Evolutionary conservation across 2,888 invertebrate genomes (phyloP).

Genomic region (Phengaris alcon): DNA sequence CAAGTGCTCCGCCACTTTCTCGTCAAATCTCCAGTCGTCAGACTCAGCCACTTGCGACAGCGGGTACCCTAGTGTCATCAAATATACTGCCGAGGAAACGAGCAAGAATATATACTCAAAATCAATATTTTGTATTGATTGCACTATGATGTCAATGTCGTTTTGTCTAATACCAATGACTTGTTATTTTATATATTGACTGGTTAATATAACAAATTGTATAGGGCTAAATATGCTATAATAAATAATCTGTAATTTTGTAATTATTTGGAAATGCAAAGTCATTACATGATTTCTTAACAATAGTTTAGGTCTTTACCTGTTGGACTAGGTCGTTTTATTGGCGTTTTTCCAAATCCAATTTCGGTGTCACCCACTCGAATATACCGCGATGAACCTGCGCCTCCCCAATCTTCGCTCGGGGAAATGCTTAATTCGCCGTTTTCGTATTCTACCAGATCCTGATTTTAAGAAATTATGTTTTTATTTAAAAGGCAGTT

Average conservation of each 20-base stretch:
- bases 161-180: background rate
- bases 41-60: slow-evolving; percentile 87
- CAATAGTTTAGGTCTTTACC: background rate
- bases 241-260: no score
- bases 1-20: slow-evolving; percentile 83
- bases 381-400: slow-evolving; percentile 47
- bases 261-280: background rate
- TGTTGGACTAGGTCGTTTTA: slow-evolving; percentile 42
- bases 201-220: background rate
- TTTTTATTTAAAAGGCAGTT: background rate
- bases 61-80: slow-evolving; percentile 47
- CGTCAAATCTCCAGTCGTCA: slow-evolving; percentile 90
- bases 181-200: background rate
- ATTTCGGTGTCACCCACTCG: slow-evolving; percentile 49
- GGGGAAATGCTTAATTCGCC: slow-evolving; percentile 49
- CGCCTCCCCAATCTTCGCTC: slow-evolving; percentile 48
- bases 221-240: background rate
- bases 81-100: slow-evolving; percentile 27
- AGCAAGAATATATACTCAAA: slow-evolving; percentile 22
- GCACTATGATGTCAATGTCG: background rate
- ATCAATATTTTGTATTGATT: slow-evolving; percentile 9
- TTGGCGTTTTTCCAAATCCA: slow-evolving; percentile 45
- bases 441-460: slow-evolving; percentile 69
- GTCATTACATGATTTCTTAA: background rate
- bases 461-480: slow-evolving; percentile 45